Evolutionary conservation across 2,888 invertebrate genomes (phyloP).

Genomic region (Caenorhabditis doughertyi): DNA sequence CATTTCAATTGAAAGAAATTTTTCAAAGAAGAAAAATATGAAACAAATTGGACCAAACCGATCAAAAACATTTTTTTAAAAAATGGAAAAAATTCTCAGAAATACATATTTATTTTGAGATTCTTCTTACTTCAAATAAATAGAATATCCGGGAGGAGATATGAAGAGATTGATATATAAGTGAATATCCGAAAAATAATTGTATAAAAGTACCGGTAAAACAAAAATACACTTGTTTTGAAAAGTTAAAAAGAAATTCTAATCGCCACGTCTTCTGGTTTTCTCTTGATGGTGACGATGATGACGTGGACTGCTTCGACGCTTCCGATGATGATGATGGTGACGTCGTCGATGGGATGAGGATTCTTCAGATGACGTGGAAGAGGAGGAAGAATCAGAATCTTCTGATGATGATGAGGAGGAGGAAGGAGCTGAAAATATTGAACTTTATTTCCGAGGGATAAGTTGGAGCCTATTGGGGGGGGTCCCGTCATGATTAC

Average conservation of each 20-base stretch:
- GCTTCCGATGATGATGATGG: constrained; percentile 21
- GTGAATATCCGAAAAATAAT: no score
- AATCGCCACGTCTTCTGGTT: neutral
- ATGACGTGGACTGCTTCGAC: neutral
- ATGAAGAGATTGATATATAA: no score
- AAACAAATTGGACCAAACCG: no score
- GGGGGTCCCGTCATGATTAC: no score
- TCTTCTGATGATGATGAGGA: constrained; percentile 17
- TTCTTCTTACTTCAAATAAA: no score
- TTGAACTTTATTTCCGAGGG: neutral
- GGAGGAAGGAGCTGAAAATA: constrained; percentile 7
- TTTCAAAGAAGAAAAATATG: neutral
- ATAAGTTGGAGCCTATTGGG: neutral
- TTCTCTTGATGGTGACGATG: neutral
- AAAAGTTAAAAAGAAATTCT: neutral
- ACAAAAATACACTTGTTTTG: neutral
- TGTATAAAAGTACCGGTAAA: neutral
- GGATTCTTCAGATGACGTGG: neutral
- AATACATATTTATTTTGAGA: no score
- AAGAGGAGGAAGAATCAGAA: constrained; percentile 13
- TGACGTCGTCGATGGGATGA: constrained; percentile 4
- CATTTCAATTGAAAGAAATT: neutral
- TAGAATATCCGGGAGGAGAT: no score
- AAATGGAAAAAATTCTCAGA: no score
- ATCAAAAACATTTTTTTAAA: no score